A percentile compares a stretch with the other conserved stretches of the same genome.
Conservation (phyloP, 2,113 vertebrate genomes). For the Irena cyanogastra region DNA sequence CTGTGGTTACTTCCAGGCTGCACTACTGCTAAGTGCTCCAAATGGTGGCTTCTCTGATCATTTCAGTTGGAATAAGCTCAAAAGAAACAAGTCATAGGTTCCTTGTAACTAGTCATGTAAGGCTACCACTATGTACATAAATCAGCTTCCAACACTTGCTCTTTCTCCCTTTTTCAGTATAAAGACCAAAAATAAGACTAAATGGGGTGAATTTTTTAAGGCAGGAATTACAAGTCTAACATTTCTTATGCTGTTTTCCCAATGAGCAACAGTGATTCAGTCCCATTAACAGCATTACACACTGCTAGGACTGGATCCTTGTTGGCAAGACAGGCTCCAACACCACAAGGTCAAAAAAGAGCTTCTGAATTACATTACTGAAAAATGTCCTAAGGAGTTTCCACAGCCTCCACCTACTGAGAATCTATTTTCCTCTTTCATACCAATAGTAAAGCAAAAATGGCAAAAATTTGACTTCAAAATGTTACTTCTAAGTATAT, state of each 20-base stretch:
- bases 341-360: neutral
- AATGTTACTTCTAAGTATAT: neutral
- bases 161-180: neutral
- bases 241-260: neutral
- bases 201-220: neutral
- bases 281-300: neutral
- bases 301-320: neutral
- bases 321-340: neutral
- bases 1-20: neutral
- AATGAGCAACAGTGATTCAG: neutral
- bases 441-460: neutral
- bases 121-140: neutral
- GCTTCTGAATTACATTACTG: neutral
- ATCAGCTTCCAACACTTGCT: neutral
- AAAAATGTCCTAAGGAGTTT: neutral
- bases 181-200: constrained; percentile 21
- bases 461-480: neutral
- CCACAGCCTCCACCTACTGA: neutral
- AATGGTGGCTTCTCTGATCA: neutral
- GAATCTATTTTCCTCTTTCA: neutral
- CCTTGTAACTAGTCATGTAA: neutral
- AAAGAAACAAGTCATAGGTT: neutral
- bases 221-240: neutral
- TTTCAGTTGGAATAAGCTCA: neutral
- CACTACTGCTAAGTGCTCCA: neutral